Evolutionary conservation across 2,888 invertebrate genomes (phyloP), one percentile per base, ranked within the genome.

Genomic region (Electrophaes corylata): DNA sequence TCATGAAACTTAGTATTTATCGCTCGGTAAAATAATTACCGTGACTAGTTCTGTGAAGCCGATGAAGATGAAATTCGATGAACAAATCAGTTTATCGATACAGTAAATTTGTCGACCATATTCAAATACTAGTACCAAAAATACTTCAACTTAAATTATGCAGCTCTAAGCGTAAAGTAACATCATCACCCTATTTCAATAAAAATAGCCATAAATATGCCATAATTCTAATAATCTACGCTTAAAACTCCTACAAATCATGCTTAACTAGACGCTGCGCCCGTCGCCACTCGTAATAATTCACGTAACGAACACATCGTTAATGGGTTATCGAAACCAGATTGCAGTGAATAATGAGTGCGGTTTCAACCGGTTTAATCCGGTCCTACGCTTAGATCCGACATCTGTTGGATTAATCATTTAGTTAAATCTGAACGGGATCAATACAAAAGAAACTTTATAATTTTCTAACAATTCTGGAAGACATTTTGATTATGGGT

Each of bases 301-400:
- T 72, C 76, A 71, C 63, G 53, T 57, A 64, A 66, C 57, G 47
- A 70, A 69, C 66, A 71, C 72, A 70, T 57, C 62, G 63, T 65
- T 71, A 75, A 72, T 72, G 74, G 72, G 66, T 75, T 78, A 78
- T 78, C 71, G 72, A 68, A 75, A 75, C 71, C 77, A 78, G 71
- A 75, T 56, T 48, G 37, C 56, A 49, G 35, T 57, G 54, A 49
- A 54, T 64, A 60, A 61, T 61, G 61, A 59, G 51, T 19, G 57
- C 50, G 50, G 45, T 60, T 52, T 50, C 49, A 11, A 40, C 48
- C 57, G 39, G 58, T 49, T 41, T 44, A 52, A 40, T 45, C 58
- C 44, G 43, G 55, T 35, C 26, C 48, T 29, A 37, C 37, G 41
- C 26, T 46, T 46, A 37, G 43, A 50, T 33, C 45, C 39, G 40